Evolutionary conservation across 2,888 invertebrate genomes (phyloP), one percentile per base, ranked within the genome.

Genomic region (Melanostoma mellinum): DNA sequence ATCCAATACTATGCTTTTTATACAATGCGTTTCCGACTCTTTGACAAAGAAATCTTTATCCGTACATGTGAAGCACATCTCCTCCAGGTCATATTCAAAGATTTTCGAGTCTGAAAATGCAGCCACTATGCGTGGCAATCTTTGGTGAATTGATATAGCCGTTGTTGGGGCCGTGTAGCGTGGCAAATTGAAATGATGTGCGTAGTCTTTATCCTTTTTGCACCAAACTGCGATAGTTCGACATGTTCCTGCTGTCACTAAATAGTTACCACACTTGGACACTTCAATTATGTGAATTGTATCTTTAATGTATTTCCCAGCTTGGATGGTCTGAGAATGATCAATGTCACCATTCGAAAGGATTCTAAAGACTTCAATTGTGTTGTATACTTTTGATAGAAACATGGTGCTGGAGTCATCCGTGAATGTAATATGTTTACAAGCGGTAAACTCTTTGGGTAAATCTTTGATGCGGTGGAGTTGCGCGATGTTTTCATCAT

Each of bases 71-170:
- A 95, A 95, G 85, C 93, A 92, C 87, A 93, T 93, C 52, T 92
- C 91, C 3, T 89, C 88, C n/a, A 97, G 88, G 88, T 94, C 93
- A 89, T 95, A 97, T 89, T 97, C 97, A 48, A 96, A 91, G 77
- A 97, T 92, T 95, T 94, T 95, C 87, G 95, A 95, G 92, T 98
- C 95, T 0, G 96, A 93, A 91, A 97, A 97, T 2, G 94, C 94
- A 6, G 96, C 92, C 40, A 96, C 93, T 5, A 97, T 90, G 52
- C 92, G 92, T 4, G 93, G 92, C 2, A 91, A 91, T 6, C 89
- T 89, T 20, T 93, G 92, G 88, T 95, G 94, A 52, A 97, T 92
- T 0, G 94, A 93, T 86, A 97, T 87, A 0, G 97, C 95, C 0
- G 96, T 95, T 0, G 95, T 94, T 44, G 94, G 93, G 80, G 93